phyloP scores from a whole-genome alignment of 2,797 vertebrate genomes.

The Sebastes dallii region DNA sequence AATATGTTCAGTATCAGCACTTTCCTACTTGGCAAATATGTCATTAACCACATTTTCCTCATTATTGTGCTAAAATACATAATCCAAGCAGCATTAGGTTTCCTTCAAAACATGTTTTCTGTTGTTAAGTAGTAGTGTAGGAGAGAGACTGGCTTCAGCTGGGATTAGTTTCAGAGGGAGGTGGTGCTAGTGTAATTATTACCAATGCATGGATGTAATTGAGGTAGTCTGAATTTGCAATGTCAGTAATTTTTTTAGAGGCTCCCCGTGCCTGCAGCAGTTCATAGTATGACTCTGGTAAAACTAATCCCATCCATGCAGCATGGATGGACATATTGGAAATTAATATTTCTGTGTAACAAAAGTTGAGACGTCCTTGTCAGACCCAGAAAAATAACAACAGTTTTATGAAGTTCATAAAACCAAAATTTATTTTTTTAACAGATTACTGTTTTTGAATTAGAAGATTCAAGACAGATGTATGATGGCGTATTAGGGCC shows the following conservation, averaged over 20 bases:
- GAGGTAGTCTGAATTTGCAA: conserved; percentile 6
- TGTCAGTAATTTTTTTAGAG: not conserved
- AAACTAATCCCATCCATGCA: not conserved
- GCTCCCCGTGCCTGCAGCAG: not conserved
- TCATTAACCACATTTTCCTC: not conserved
- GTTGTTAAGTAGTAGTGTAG: not conserved
- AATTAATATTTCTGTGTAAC: not conserved
- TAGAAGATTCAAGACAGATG: not conserved
- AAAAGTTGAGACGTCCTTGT: not conserved
- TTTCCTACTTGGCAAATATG: not conserved
- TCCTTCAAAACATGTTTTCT: not conserved
- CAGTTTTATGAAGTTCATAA: not conserved
- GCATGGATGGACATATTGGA: not conserved
- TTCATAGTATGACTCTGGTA: not conserved
- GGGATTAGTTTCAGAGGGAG: conserved; percentile 16
- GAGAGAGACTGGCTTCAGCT: not conserved
- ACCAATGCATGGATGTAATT: conserved; percentile 7
- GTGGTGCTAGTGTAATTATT: conserved; percentile 10
- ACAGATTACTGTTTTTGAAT: not conserved
- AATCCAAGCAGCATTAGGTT: not conserved
- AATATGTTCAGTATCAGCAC: not conserved
- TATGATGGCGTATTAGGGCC: too few species aligned
- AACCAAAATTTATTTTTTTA: not conserved
- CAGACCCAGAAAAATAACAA: not conserved
- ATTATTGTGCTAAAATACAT: not conserved